phyloP scores from a whole-genome alignment of 2,888 invertebrate genomes.

The Acrobasis suavella region DNA sequence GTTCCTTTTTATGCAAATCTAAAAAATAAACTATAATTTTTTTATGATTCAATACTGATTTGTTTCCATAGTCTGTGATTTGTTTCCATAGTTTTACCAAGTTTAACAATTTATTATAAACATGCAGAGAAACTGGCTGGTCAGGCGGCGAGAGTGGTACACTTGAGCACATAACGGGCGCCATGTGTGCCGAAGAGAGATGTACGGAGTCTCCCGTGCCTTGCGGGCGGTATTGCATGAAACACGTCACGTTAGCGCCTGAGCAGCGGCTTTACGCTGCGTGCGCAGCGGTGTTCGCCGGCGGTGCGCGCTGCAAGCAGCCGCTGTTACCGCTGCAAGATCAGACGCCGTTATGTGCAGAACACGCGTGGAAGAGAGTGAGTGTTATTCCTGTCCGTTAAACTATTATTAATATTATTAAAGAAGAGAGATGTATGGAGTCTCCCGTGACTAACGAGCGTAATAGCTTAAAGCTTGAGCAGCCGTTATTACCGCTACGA shows the following conservation, averaged over 20 bases:
- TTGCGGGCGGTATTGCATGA: conserved; percentile 90
- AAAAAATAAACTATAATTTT: too few species aligned
- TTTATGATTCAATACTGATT: too few species aligned
- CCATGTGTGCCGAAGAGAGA: conserved; percentile 52
- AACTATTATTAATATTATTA: too few species aligned
- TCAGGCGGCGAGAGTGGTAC: conserved; percentile 61
- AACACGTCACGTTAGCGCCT: conserved; percentile 92
- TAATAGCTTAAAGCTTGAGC: too few species aligned
- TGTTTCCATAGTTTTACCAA: background rate
- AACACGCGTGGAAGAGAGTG: conserved; percentile 91
- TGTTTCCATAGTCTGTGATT: too few species aligned
- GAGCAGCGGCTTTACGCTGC: conserved; percentile 88
- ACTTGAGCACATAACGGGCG: conserved; percentile 31
- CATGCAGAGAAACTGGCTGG: conserved; percentile 57
- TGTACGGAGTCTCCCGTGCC: conserved; percentile 83
- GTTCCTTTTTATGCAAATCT: too few species aligned
- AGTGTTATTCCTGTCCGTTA: conserved; percentile 33
- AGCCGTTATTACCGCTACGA: too few species aligned
- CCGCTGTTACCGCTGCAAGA: conserved; percentile 71
- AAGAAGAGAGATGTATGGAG: too few species aligned
- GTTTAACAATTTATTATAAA: background rate
- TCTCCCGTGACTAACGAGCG: too few species aligned
- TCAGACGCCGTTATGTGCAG: conserved; percentile 91
- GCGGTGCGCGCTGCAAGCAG: conserved; percentile 72
- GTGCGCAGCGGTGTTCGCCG: conserved; percentile 77